A percentile compares a stretch with the other conserved stretches of the same genome.
phyloP scores from a whole-genome alignment of 2,888 invertebrate species.

The Aricia artaxerxes region DNA sequence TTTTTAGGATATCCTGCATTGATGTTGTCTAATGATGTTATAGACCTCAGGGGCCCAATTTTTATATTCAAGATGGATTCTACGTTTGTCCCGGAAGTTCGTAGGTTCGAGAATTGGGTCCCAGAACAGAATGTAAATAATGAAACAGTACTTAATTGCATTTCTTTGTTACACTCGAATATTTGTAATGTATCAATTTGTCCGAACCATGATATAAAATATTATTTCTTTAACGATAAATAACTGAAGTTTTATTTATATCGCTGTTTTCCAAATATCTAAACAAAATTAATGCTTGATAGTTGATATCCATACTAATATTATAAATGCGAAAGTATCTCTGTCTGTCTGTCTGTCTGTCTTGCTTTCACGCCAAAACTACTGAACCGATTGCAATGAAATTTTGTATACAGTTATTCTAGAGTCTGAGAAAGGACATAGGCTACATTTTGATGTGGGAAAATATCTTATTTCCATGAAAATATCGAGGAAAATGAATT shows the following conservation, averaged over 20 bases:
- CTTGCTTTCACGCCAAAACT: too few species aligned
- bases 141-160: conserved; percentile 19
- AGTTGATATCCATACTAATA: too few species aligned
- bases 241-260: conserved; percentile 22
- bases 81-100: neutral
- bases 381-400: too few species aligned
- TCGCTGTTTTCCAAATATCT: too few species aligned
- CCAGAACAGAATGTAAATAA: neutral
- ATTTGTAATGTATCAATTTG: conserved; percentile 21
- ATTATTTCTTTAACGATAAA: conserved; percentile 22
- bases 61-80: neutral
- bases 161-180: conserved; percentile 27
- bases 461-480: too few species aligned
- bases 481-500: too few species aligned
- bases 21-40: neutral
- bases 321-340: too few species aligned
- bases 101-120: neutral
- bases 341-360: too few species aligned
- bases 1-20: neutral
- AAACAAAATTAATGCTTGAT: too few species aligned
- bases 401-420: too few species aligned
- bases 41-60: neutral
- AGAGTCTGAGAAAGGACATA: too few species aligned
- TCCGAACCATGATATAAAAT: conserved; percentile 24
- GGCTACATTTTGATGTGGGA: too few species aligned